phyloP scores from a whole-genome alignment of 1,140 invertebrate genomes.

The Sycobia sp. region DNA sequence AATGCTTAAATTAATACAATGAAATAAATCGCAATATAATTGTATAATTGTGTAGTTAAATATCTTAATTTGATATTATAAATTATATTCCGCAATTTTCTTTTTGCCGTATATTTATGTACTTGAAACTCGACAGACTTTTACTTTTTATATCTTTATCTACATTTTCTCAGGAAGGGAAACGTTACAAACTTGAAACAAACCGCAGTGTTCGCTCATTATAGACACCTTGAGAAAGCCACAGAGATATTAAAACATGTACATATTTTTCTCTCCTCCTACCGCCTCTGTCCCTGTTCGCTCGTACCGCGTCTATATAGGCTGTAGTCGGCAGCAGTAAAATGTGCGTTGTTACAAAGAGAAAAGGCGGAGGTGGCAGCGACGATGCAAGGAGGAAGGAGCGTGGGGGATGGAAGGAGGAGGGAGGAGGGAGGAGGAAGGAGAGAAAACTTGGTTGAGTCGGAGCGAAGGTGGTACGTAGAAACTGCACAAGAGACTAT shows the following conservation, averaged over 20 bases:
- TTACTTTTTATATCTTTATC: too few relatives aligned
- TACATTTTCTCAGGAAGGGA: too few relatives aligned
- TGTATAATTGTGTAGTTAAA: too few relatives aligned
- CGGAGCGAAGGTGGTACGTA: constrained; percentile 30
- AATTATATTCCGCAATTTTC: too few relatives aligned
- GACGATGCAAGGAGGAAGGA: constrained; percentile 8
- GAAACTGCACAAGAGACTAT: too few relatives aligned
- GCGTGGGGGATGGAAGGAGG: constrained; percentile 19
- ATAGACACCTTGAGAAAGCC: constrained; percentile 22
- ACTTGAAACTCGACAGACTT: too few relatives aligned
- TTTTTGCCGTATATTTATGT: too few relatives aligned
- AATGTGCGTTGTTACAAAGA: constrained; percentile 5
- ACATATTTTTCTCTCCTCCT: constrained; percentile 24
- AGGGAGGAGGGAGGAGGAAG: constrained; percentile 8
- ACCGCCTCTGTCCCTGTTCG: not conserved
- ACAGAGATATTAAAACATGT: constrained; percentile 46
- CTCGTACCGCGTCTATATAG: not conserved
- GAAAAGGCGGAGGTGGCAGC: constrained; percentile 32
- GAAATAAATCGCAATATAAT: too few relatives aligned
- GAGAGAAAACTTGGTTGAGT: constrained; percentile 6
- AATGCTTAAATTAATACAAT: too few relatives aligned
- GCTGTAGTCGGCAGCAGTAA: not conserved
- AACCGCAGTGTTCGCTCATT: too few relatives aligned
- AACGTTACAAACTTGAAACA: too few relatives aligned
- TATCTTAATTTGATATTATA: too few relatives aligned